phyloP scores from a whole-genome alignment of 2,888 invertebrate species.

The Antitype chi region DNA sequence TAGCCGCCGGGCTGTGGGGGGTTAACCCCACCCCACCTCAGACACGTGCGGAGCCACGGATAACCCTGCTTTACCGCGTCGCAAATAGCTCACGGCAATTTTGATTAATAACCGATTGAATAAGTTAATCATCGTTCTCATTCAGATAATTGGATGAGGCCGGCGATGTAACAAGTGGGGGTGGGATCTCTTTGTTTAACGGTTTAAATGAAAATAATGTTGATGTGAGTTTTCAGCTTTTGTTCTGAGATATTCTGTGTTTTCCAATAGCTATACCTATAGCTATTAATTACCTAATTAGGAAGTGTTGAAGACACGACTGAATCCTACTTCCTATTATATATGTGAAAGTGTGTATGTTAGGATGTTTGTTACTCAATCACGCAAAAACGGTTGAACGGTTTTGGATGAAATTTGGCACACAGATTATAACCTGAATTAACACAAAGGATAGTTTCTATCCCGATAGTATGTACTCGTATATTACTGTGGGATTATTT shows the following conservation, averaged over 20 bases:
- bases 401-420: no score
- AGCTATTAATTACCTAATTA: background rate
- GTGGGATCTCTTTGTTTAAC: background rate
- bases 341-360: no score
- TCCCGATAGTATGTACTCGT: no score
- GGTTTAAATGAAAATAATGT: background rate
- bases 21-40: conserved; percentile 63
- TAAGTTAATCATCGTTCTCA: conserved; percentile 69
- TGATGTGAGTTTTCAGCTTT: background rate
- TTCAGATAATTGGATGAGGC: conserved; percentile 61
- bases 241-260: background rate
- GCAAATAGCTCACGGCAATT: conserved; percentile 73
- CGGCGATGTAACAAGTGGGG: conserved; percentile 49
- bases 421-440: no score
- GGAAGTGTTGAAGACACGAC: background rate
- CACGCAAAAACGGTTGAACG: no score
- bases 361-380: no score
- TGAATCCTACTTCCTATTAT: no score
- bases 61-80: conserved; percentile 75
- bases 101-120: conserved; percentile 69
- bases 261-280: background rate
- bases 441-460: no score
- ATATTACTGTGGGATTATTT: no score
- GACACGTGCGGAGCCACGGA: conserved; percentile 80
- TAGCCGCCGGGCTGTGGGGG: conserved; percentile 75